These are phyloP conservation scores for Meloidogyne floridensis DNA, from an alignment of 1,140 invertebrate genomes.

Conservation along the genomic window DNA sequence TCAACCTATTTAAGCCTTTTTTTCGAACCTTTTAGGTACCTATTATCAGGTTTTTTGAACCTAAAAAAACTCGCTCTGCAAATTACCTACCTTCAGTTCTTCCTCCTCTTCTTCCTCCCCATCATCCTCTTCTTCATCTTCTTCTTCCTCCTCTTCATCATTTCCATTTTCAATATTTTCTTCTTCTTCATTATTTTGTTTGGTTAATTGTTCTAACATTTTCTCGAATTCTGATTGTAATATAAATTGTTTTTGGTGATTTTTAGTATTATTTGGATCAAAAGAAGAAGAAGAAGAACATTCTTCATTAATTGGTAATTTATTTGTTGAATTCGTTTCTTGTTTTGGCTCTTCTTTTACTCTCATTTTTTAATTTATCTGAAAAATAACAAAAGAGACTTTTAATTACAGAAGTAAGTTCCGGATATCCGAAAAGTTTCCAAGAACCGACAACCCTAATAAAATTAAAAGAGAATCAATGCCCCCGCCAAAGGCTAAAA, in stretches of 20 bases:
- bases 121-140: constrained; percentile 23
- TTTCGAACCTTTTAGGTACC: no score
- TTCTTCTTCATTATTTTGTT: constrained; percentile 20
- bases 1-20: no score
- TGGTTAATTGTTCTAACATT: constrained; percentile 22
- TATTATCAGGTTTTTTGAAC: no score
- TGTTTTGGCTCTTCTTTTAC: constrained; percentile 18
- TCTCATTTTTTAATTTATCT: neutral
- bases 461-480: neutral
- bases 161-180: constrained; percentile 12
- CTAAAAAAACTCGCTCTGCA: no score
- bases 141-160: constrained; percentile 18
- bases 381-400: neutral
- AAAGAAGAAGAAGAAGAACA: neutral
- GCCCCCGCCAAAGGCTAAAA: neutral
- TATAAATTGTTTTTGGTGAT: neutral
- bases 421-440: no score
- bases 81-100: neutral
- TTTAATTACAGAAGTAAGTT: neutral
- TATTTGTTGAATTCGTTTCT: neutral
- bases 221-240: constrained; percentile 29
- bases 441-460: no score
- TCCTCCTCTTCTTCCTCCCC: constrained; percentile 18
- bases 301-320: neutral
- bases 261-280: neutral